A percentile compares a stretch with the other conserved stretches of the same genome.
Conservation (phyloP, 2,113 vertebrate genomes). For the Brachyhypopomus gauderio region DNA sequence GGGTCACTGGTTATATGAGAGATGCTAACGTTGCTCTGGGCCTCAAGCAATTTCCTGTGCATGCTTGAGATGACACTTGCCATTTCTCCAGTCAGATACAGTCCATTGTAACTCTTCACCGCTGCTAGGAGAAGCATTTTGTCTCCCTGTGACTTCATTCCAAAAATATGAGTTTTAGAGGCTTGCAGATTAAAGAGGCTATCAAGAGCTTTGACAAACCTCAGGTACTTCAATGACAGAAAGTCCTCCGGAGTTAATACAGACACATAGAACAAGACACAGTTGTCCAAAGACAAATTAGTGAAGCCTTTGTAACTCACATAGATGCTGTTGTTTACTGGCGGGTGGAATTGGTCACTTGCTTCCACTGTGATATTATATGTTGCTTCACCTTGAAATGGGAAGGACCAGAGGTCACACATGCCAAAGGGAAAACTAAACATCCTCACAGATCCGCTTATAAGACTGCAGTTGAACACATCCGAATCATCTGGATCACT, state of each 20-base stretch:
- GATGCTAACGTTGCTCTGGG: conserved; percentile 71
- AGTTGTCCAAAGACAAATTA: conserved; percentile 73
- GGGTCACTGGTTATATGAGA: conserved; percentile 73
- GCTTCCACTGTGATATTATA: conserved; percentile 75
- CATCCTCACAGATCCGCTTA: conserved; percentile 67
- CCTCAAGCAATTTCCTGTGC: conserved; percentile 70
- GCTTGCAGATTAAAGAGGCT: conserved; percentile 75
- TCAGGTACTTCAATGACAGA: conserved; percentile 70
- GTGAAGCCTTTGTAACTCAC: conserved; percentile 77
- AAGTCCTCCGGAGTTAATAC: conserved; percentile 69
- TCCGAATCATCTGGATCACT: conserved; percentile 72
- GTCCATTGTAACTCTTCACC: conserved; percentile 73
- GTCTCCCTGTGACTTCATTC: conserved; percentile 66
- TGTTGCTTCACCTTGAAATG: conserved; percentile 73
- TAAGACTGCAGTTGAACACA: conserved; percentile 70
- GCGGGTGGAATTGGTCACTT: conserved; percentile 68
- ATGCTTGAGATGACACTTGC: conserved; percentile 68
- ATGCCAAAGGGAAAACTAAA: conserved; percentile 70
- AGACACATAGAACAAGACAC: conserved; percentile 72
- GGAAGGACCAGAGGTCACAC: conserved; percentile 73
- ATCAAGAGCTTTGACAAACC: conserved; percentile 74
- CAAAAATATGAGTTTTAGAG: conserved; percentile 77
- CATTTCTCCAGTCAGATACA: conserved; percentile 70
- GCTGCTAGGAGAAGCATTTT: conserved; percentile 72
- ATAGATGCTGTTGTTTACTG: conserved; percentile 75